A percentile compares a stretch with the other conserved stretches of the same genome.
Conservation (phyloP, 2,888 invertebrate species). For the Phaedon cochleariae region DNA sequence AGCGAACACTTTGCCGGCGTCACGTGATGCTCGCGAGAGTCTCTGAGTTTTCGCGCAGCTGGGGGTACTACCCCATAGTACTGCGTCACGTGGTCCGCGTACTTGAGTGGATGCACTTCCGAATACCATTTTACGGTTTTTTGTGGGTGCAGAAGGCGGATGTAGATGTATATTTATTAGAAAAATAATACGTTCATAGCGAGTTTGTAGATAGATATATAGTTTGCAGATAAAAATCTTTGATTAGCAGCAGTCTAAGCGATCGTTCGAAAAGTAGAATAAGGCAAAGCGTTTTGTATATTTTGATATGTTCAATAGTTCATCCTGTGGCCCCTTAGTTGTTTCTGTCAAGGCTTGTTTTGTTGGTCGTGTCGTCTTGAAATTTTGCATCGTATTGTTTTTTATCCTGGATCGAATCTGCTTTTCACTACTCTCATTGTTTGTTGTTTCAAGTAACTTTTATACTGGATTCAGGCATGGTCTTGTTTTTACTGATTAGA, state of each 20-base stretch:
- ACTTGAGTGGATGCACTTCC: neutral
- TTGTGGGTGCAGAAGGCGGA: neutral
- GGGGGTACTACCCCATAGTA: neutral
- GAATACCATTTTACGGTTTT: neutral
- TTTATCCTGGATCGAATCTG: slow-evolving; percentile 58
- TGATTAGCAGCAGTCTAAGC: slow-evolving; percentile 12
- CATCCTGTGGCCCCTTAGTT: slow-evolving; percentile 45
- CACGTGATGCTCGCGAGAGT: neutral
- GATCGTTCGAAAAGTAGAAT: slow-evolving; percentile 26
- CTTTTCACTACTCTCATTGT: slow-evolving; percentile 53
- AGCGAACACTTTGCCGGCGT: neutral
- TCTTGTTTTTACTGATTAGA: neutral
- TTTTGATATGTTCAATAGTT: slow-evolving; percentile 38
- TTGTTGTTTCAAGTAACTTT: slow-evolving; percentile 25
- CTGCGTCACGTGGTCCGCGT: no score
- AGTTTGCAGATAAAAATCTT: slow-evolving; percentile 22
- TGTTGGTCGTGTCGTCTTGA: neutral
- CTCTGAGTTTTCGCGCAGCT: no score
- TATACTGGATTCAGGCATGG: slow-evolving; percentile 10
- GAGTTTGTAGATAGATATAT: slow-evolving; percentile 23
- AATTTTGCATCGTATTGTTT: slow-evolving; percentile 8
- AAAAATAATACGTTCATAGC: slow-evolving; percentile 23
- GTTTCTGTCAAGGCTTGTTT: slow-evolving; percentile 1
- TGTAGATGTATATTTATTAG: slow-evolving; percentile 25
- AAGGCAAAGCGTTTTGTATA: slow-evolving; percentile 33